Percentiles rank a stretch among this genome's conserved stretches.
Conservation (phyloP, 2,113 vertebrate species). For the Melospiza georgiana region DNA sequence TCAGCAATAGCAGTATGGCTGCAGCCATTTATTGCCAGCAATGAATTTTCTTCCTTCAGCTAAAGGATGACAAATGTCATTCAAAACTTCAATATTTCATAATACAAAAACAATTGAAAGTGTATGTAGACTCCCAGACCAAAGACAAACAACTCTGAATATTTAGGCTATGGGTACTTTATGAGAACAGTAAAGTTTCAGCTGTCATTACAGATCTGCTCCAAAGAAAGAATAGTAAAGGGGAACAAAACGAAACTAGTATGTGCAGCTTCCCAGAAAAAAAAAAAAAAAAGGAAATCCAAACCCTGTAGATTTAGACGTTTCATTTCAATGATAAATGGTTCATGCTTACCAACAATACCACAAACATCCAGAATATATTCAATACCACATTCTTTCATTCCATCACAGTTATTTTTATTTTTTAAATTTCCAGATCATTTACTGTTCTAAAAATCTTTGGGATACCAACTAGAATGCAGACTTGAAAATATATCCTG, state of each 20-base stretch:
- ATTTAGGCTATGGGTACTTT: background rate
- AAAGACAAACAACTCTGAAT: background rate
- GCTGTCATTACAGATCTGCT: background rate
- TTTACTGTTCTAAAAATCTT: background rate
- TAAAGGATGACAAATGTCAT: background rate
- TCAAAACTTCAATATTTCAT: background rate
- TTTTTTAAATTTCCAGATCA: background rate
- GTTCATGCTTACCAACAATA: background rate
- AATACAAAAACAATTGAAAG: background rate
- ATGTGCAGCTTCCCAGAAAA: background rate
- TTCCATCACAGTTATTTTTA: background rate
- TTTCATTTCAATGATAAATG: background rate
- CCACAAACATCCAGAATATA: background rate
- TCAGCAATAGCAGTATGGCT: background rate
- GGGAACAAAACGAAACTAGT: background rate
- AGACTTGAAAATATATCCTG: background rate
- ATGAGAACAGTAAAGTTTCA: background rate
- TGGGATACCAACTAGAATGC: background rate
- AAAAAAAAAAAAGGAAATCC: background rate
- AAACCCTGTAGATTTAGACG: background rate
- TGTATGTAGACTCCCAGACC: background rate
- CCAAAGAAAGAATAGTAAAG: background rate
- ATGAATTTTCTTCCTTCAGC: background rate
- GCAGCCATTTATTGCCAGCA: background rate
- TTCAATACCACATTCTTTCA: background rate